Base-by-base conservation (phyloP, 2,888 invertebrate species). In the Netelia inedita region DNA sequence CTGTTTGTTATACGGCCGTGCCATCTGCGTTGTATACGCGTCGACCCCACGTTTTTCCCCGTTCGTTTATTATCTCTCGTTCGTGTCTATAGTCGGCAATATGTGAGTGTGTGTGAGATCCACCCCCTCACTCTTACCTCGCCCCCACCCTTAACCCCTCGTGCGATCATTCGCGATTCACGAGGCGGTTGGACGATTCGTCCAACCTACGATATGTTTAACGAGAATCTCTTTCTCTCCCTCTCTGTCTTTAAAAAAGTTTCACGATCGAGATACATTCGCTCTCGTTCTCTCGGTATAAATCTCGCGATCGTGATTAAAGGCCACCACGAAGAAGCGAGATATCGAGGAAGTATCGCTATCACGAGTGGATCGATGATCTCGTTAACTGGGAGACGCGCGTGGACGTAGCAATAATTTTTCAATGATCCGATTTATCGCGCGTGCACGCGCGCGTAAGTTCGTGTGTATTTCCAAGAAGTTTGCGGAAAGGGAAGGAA, bases 1-100 rank as follows among this genome's bases (percentile, higher is more conserved):
- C 10, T 86, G 76, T 88, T 82, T 28, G 28, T 83, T 79, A 59
- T 63, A 59, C 82, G 87, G 82, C 82, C 61, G 72, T 73, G 59
- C 81, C 74, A 76, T 82, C 85, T 84, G 86, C 55, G 9, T 66
- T 21, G 11, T 46, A 46, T 57, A 55, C 11, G n/a, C 35, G 65
- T 55, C 46, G 23, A 43, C 19, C 16, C 21, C 41, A 41, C 66
- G 23, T 66, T 46, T 41, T 41, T 46, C 46, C 46, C 46, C 14
- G 10, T 46, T 46, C 46, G 46, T 46, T 14, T 46, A 46, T 46
- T 46, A 53, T 19, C 21, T 74, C 53, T 41, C 53, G 75, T 75
- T 65, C 41, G 65, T 76, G 65, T 66, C 65, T 11, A 8, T 14
- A 46, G 14, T 46, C 6, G 46, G 14, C 46, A 46, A 46, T 46